These are phyloP conservation scores for Corythoichthys intestinalis DNA, from an alignment of 2,113 vertebrate genomes.

Conservation along the genomic window DNA sequence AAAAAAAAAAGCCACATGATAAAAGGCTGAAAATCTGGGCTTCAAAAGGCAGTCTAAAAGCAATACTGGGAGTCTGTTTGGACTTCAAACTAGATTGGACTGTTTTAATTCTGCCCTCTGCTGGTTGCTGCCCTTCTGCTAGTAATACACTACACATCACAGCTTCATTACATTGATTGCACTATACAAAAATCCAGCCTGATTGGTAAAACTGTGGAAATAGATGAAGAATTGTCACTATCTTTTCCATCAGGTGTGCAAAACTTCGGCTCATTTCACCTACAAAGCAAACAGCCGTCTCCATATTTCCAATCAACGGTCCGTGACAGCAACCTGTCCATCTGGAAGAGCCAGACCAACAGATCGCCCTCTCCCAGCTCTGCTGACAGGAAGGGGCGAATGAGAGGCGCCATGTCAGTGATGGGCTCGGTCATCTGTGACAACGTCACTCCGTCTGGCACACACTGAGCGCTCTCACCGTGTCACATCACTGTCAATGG, in stretches of 20 bases:
- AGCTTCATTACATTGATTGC: neutral
- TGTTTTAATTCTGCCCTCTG: neutral
- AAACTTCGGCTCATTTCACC: constrained; percentile 14
- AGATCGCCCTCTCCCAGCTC: constrained; percentile 45
- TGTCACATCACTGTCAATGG: neutral
- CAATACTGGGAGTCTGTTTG: neutral
- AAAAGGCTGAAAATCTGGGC: neutral
- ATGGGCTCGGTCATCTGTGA: constrained; percentile 46
- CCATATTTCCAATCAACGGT: constrained; percentile 16
- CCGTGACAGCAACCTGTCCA: constrained; percentile 19
- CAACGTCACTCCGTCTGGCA: neutral
- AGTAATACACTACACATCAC: neutral
- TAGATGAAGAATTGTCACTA: neutral
- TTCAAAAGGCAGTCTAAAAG: neutral
- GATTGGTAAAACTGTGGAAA: neutral
- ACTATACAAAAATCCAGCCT: neutral
- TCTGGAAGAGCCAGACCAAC: constrained; percentile 42
- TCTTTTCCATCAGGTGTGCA: neutral
- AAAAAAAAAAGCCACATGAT: neutral
- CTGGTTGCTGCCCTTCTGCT: neutral
- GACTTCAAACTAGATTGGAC: neutral
- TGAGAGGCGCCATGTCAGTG: constrained; percentile 55
- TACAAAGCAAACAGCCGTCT: neutral
- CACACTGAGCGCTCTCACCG: neutral
- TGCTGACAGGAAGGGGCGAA: constrained; percentile 31